Base-by-base conservation (phyloP, 2,797 vertebrate species). In the Malurus leucopterus region DNA sequence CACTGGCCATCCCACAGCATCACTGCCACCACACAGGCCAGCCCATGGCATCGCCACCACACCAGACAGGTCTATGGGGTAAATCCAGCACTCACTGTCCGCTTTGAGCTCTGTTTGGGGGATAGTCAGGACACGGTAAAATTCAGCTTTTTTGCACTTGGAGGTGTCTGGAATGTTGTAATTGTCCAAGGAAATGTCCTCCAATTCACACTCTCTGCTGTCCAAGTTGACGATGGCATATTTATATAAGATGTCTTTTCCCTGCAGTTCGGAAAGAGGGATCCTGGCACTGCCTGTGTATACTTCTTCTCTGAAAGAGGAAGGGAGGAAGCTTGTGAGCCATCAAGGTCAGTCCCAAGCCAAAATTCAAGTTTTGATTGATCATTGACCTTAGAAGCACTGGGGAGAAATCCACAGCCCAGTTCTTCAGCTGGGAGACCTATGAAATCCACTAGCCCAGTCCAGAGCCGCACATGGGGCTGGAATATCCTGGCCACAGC, bases 41-140 rank as follows among this genome's bases (percentile, higher is more conserved):
- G 27, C 26, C 55, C 36, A 17, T 13, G 1, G 2, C 58, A 61
- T 20, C 9, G 9, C 44, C 80, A 41, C 20, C 43, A n/a, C 30
- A 32, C 51, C 3, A 4, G 29, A 32, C 43, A 5, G 3, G n/a
- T 20, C 16, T 47, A 32, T 5, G 50, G 29, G 43, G n/a, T 11
- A 6, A 59, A 14, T 4, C 15, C 27, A 8, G 41, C 7, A 1
- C 54, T 59, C 22, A 85, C 83, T 13, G 0, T 11, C 23, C 0
- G 2, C 57, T 57, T 11, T 43, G 65, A 85, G 55, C 65, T 70
- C 64, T 5, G 2, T 1, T 16, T 49, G 2, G 16, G 73, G 83
- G 15, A 85, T 6, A 3, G 43, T 20, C 12, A 77, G 0, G 8
- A 77, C 65, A 11, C 58, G 65, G 27, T 11, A 57, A 2, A 70